phyloP scores from a whole-genome alignment of 2,888 invertebrate species.

The Scaptomyza flava region DNA sequence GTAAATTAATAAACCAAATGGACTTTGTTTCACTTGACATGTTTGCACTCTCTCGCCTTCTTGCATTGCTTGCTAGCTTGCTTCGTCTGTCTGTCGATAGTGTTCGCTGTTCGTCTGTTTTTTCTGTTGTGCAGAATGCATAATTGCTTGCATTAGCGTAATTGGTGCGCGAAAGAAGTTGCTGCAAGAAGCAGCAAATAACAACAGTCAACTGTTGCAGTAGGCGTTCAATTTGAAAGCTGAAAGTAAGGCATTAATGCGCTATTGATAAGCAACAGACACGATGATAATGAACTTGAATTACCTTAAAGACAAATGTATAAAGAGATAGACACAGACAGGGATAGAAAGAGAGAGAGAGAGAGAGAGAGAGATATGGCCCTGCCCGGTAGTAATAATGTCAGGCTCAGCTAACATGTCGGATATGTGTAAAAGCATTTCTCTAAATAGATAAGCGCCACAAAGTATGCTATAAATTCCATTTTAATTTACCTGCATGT shows the following conservation, averaged over 20 bases:
- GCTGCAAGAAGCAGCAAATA: slow-evolving; percentile 31
- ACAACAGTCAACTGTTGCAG: slow-evolving; percentile 6
- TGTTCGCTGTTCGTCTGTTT: neutral
- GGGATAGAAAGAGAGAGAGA: neutral
- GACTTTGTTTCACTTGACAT: slow-evolving; percentile 81
- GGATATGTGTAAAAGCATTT: slow-evolving; percentile 40
- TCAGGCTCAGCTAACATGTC: slow-evolving; percentile 10
- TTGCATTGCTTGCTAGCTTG: neutral
- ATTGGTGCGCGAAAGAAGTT: slow-evolving; percentile 57
- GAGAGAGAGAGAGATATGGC: neutral
- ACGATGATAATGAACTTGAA: slow-evolving; percentile 32
- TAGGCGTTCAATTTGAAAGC: slow-evolving; percentile 13
- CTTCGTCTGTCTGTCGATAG: slow-evolving; percentile 17
- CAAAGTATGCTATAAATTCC: slow-evolving; percentile 81
- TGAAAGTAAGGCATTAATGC: slow-evolving; percentile 35
- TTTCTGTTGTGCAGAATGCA: slow-evolving; percentile 64
- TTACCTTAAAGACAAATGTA: neutral
- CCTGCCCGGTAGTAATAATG: slow-evolving; percentile 25
- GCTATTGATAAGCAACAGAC: slow-evolving; percentile 31
- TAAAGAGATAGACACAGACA: neutral
- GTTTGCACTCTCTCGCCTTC: slow-evolving; percentile 69
- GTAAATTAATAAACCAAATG: slow-evolving; percentile 80
- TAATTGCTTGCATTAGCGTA: slow-evolving; percentile 77
- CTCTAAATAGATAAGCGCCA: slow-evolving; percentile 71
- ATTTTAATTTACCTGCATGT: slow-evolving; percentile 81